These are phyloP conservation scores for Gallinago nigripennis DNA, from an alignment of 2,797 vertebrate species.

Conservation along the genomic window DNA sequence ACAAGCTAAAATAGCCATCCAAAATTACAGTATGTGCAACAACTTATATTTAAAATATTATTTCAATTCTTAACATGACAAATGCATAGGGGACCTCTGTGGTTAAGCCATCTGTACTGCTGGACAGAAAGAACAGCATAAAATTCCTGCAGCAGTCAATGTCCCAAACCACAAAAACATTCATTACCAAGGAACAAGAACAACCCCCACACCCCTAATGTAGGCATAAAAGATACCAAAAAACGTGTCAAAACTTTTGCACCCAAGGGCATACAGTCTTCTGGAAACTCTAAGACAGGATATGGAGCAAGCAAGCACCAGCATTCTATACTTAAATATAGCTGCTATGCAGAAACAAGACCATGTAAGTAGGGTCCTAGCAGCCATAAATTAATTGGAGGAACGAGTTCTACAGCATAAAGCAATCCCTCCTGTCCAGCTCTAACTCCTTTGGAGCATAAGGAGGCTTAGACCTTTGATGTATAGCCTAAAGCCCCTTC, in stretches of 20 bases:
- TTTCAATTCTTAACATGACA: conserved; percentile 24
- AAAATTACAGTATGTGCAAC: conserved; percentile 16
- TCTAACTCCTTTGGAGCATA: background rate
- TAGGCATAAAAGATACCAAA: conserved; percentile 6
- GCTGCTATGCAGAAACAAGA: background rate
- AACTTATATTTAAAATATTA: conserved; percentile 46
- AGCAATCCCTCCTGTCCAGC: background rate
- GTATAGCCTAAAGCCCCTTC: background rate
- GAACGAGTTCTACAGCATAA: background rate
- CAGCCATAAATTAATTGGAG: background rate
- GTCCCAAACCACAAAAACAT: conserved; percentile 39
- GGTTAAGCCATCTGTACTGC: conserved; percentile 31
- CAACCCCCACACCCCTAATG: background rate
- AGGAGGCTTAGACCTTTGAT: background rate
- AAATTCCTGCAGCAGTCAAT: conserved; percentile 24
- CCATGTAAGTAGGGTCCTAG: background rate
- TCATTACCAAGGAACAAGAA: conserved; percentile 37
- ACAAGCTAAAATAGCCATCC: conserved; percentile 21
- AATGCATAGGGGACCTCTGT: background rate
- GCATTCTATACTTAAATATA: background rate
- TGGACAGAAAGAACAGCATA: background rate
- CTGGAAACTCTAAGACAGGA: background rate
- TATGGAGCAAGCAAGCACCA: background rate
- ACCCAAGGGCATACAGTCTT: background rate
- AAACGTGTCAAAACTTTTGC: background rate